Percentiles rank a stretch among this genome's conserved stretches.
Conservation (phyloP, 2,113 vertebrate species). For the Onychostruthus taczanowskii region DNA sequence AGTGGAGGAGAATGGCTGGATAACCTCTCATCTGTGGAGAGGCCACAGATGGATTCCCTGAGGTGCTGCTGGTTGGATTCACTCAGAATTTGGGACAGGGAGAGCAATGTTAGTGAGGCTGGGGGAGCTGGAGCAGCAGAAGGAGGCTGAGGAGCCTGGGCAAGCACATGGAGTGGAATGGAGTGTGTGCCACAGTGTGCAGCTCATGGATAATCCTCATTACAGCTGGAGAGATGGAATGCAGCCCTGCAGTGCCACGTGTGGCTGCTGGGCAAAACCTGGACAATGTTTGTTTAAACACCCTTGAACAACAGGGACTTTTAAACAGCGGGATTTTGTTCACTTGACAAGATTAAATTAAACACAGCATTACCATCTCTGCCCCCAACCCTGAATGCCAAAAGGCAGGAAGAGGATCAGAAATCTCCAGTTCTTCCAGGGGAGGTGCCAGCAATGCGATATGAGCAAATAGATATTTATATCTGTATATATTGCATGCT, state of each 20-base stretch:
- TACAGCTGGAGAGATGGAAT: neutral
- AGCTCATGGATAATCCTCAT: neutral
- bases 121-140: neutral
- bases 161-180: rapidly evolving
- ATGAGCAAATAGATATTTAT: neutral
- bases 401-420: neutral
- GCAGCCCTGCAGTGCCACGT: neutral
- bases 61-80: neutral
- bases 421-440: rapidly evolving
- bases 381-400: neutral
- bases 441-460: neutral
- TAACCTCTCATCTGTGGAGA: neutral
- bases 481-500: too few species aligned
- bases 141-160: neutral
- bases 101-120: rapidly evolving
- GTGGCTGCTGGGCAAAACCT: neutral
- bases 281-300: neutral
- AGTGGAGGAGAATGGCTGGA: rapidly evolving
- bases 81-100: neutral
- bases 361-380: rapidly evolving
- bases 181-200: too few species aligned
- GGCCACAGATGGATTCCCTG: neutral
- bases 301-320: neutral
- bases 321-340: neutral
- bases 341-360: neutral